Evolutionary conservation across 2,888 invertebrate genomes (phyloP).

Genomic region (Tiliacea citrago): DNA sequence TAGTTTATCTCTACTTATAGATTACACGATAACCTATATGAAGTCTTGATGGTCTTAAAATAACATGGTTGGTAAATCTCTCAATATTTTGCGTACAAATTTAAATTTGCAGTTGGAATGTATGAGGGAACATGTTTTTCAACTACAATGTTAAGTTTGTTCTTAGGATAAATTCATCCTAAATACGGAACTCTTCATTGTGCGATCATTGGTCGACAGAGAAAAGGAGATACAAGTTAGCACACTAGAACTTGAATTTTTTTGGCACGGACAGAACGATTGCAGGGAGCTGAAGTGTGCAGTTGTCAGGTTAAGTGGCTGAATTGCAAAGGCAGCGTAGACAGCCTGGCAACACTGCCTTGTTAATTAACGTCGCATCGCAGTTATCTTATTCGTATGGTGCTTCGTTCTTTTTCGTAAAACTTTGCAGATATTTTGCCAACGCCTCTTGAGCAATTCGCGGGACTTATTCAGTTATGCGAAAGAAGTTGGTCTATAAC

Average conservation of each 20-base stretch:
- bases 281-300: not conserved
- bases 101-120: no score
- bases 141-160: no score
- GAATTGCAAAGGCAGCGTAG: constrained; percentile 4
- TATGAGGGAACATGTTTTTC: no score
- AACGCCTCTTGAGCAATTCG: not conserved
- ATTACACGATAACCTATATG: no score
- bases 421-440: not conserved
- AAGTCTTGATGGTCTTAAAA: no score
- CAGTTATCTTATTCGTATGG: constrained; percentile 10
- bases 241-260: not conserved
- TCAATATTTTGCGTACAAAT: no score
- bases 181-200: no score
- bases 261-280: constrained; percentile 5
- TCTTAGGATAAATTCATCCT: no score
- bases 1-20: no score
- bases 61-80: no score
- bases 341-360: constrained; percentile 9
- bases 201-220: no score
- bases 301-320: constrained; percentile 25
- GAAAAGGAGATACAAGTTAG: constrained; percentile 13
- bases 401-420: constrained; percentile 11
- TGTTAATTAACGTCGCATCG: constrained; percentile 25
- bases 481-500: no score
- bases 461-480: not conserved